Percentiles rank a stretch among this genome's conserved stretches.
phyloP scores from a whole-genome alignment of 2,888 invertebrate genomes.

The Rotaria magnacalcarata region DNA sequence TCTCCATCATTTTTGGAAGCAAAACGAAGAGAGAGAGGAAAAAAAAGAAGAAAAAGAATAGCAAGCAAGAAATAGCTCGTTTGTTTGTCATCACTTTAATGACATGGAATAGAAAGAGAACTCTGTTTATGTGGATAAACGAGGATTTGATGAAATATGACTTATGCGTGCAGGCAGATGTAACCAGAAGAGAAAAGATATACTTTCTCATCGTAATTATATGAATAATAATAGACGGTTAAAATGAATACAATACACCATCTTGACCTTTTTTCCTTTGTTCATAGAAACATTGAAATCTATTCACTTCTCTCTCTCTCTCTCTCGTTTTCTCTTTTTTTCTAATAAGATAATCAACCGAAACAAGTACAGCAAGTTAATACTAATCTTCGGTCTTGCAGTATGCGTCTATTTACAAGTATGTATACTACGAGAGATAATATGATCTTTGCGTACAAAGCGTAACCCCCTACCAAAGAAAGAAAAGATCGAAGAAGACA shows the following conservation, averaged over 20 bases:
- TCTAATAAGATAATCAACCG: neutral
- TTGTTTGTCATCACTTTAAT: neutral
- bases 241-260: too few relatives aligned
- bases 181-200: neutral
- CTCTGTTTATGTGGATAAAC: slow-evolving; percentile 33
- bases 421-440: neutral
- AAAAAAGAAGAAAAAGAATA: neutral
- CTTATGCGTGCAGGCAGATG: neutral
- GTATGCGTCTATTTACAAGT: slow-evolving; percentile 3
- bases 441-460: neutral
- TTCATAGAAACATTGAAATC: neutral
- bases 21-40: neutral
- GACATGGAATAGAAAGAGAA: slow-evolving; percentile 1
- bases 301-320: neutral
- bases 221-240: neutral
- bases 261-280: neutral
- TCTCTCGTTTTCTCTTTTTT: too few relatives aligned
- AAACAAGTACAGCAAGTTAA: neutral
- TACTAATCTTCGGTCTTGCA: neutral
- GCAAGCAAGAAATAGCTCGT: neutral
- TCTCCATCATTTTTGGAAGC: neutral
- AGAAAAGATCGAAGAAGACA: neutral
- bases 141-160: slow-evolving; percentile 36
- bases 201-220: neutral
- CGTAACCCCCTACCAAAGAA: neutral